Conservation (phyloP, 1,140 invertebrate genomes). For the Euschistus heros region DNA sequence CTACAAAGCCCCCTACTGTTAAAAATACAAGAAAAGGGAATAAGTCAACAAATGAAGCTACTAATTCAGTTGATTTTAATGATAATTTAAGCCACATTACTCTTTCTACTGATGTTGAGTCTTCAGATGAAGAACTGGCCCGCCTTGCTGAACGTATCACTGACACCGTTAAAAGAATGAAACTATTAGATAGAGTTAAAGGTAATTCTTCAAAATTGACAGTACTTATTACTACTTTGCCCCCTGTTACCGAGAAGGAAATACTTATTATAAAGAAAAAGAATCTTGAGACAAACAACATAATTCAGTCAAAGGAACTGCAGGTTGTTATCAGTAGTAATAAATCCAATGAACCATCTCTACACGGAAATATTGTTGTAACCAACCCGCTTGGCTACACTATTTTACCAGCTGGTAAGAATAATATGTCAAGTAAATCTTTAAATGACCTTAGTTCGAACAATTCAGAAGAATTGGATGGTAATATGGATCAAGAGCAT, state of each 20-base stretch:
- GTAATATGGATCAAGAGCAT: too few species aligned
- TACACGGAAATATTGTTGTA: not conserved
- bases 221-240: not conserved
- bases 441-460: too few species aligned
- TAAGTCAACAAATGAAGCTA: not conserved
- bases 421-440: too few species aligned
- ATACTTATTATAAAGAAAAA: not conserved
- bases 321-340: not conserved
- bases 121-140: not conserved
- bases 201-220: not conserved
- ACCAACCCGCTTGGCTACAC: too few species aligned
- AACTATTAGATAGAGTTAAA: slow-evolving; percentile 2
- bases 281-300: not conserved
- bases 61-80: not conserved
- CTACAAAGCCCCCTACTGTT: not conserved
- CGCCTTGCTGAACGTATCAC: not conserved
- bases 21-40: not conserved
- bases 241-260: not conserved
- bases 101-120: not conserved
- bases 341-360: not conserved
- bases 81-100: not conserved
- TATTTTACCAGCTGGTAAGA: too few species aligned
- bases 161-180: not conserved
- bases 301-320: not conserved
- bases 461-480: too few species aligned